Evolutionary conservation across 2,888 invertebrate species (phyloP).

Genomic region (Trichacis sp.): DNA sequence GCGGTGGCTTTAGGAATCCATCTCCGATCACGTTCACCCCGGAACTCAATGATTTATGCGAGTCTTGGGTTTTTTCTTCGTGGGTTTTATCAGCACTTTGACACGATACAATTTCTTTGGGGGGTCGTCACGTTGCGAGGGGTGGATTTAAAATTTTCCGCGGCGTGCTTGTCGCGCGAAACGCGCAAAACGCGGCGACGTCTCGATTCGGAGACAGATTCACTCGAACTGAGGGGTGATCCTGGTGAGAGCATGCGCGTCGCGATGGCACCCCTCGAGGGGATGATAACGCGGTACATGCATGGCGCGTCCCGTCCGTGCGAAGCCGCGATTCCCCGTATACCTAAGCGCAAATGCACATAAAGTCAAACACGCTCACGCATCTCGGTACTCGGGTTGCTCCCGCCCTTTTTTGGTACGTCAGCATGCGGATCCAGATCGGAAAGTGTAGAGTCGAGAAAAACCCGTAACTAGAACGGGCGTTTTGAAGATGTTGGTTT

Average conservation of each 20-base stretch:
- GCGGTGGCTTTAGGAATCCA: slow-evolving; percentile 16
- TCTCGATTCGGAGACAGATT: slow-evolving; percentile 66
- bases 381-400: slow-evolving; percentile 38
- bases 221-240: slow-evolving; percentile 67
- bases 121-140: not conserved
- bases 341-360: slow-evolving; percentile 34
- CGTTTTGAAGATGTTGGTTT: too few relatives aligned
- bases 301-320: slow-evolving; percentile 4
- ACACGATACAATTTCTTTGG: not conserved
- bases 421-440: slow-evolving; percentile 24
- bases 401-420: slow-evolving; percentile 37
- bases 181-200: slow-evolving; percentile 47
- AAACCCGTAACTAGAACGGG: slow-evolving; percentile 2
- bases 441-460: slow-evolving; percentile 39
- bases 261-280: slow-evolving; percentile 55
- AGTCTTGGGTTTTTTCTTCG: slow-evolving; percentile 4
- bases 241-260: slow-evolving; percentile 65
- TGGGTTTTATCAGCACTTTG: too few relatives aligned
- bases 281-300: slow-evolving; percentile 40
- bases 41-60: not conserved
- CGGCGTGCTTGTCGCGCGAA: slow-evolving; percentile 43
- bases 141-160: not conserved
- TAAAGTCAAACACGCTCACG: slow-evolving; percentile 39
- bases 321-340: slow-evolving; percentile 19
- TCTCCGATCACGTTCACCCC: slow-evolving; percentile 9